Evolutionary conservation across 1,140 invertebrate genomes (phyloP).

Genomic region (Colletes latitarsis): DNA sequence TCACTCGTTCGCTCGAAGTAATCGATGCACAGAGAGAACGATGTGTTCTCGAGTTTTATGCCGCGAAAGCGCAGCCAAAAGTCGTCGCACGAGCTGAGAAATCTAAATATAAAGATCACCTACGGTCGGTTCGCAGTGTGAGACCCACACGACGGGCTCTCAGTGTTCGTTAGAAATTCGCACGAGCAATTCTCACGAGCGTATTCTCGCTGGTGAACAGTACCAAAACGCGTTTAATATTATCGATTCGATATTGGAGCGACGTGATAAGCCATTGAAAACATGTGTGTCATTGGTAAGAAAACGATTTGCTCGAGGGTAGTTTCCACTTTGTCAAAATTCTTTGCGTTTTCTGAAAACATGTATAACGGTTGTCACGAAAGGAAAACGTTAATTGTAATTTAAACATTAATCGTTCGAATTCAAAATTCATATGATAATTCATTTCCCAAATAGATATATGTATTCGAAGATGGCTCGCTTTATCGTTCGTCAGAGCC

Average conservation of each 20-base stretch:
- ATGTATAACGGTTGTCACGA: too few relatives aligned
- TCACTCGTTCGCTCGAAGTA: neutral
- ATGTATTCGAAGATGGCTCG: too few relatives aligned
- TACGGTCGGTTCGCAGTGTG: neutral
- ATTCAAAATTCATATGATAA: too few relatives aligned
- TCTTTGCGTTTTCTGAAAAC: too few relatives aligned
- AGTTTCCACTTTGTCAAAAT: too few relatives aligned
- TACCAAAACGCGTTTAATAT: neutral
- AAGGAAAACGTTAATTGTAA: too few relatives aligned
- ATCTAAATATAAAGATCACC: slow-evolving; percentile 59
- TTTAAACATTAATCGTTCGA: too few relatives aligned
- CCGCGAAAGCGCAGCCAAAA: slow-evolving; percentile 39
- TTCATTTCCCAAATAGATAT: too few relatives aligned
- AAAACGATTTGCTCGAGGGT: neutral
- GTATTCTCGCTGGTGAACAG: neutral
- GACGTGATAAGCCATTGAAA: neutral
- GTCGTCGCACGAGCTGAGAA: neutral
- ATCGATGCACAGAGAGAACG: too few relatives aligned
- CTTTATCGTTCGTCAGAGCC: too few relatives aligned
- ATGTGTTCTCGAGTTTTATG: too few relatives aligned
- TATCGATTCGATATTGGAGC: slow-evolving; percentile 12
- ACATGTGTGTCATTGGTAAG: slow-evolving; percentile 49
- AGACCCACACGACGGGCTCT: neutral
- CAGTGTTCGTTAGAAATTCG: slow-evolving; percentile 35
- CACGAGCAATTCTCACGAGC: neutral